Percentiles rank a stretch among this genome's conserved stretches.
phyloP scores from a whole-genome alignment of 2,113 vertebrate genomes.

The Dicrurus megarhynchus region DNA sequence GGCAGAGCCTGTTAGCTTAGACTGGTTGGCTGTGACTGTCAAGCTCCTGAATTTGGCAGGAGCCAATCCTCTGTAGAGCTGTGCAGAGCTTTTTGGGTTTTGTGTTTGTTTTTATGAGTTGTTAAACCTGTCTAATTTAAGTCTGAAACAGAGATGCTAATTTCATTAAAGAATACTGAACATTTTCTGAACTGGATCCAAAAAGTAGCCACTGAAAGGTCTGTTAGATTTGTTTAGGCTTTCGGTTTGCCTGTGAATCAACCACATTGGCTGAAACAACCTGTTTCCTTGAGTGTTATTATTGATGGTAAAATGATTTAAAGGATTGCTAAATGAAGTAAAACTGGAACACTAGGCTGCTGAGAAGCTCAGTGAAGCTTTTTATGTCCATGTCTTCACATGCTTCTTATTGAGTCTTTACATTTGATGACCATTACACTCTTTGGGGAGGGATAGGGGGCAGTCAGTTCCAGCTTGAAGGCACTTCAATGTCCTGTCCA shows the following conservation, averaged over 20 bases:
- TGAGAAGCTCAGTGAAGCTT: neutral
- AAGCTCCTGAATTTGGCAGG: neutral
- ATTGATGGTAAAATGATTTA: neutral
- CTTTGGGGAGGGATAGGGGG: neutral
- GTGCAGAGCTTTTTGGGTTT: neutral
- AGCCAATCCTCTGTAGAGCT: neutral
- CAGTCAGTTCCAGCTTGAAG: neutral
- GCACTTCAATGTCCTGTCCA: neutral
- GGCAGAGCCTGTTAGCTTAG: neutral
- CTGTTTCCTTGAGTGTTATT: neutral
- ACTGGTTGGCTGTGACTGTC: neutral
- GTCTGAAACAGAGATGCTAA: neutral
- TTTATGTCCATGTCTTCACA: neutral
- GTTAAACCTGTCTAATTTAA: neutral
- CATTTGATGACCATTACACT: neutral
- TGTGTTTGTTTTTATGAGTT: neutral
- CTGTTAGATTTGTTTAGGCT: neutral
- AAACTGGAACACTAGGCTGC: neutral
- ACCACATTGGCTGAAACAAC: constrained; percentile 1
- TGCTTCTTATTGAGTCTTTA: neutral
- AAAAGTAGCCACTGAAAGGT: neutral
- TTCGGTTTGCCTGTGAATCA: neutral
- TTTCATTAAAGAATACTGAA: neutral
- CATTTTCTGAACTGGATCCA: neutral
- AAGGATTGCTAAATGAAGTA: neutral